Evolutionary conservation across 1,140 invertebrate species (phyloP), one percentile per base, ranked within the genome.

Genomic region (Bombus waltoni): DNA sequence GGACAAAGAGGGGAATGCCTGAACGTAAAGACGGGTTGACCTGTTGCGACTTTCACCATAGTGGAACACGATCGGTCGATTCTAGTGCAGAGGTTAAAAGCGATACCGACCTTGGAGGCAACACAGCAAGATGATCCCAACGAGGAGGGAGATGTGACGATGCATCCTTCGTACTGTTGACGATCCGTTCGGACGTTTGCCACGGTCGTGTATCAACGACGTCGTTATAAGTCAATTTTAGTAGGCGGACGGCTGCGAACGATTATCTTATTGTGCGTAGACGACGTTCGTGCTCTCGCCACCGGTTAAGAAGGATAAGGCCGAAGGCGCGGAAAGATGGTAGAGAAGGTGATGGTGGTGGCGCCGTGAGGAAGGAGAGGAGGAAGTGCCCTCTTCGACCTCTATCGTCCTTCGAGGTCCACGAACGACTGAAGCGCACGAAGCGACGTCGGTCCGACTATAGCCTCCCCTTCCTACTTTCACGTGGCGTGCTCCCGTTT

Each of bases 361-460:
- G 78, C 81, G 86, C 59, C 59, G 85, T 72, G 77, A 90, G 90
- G 89, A 90, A 91, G 80, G 91, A 92, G 89, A 95, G 92, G 93
- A 93, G 92, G 92, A 93, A 92, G 83, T 93, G 92, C 91, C 94
- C 94, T 94, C 94, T 94, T 94, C 93, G 93, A 95, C 94, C 94
- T 95, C 94, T 94, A 92, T 93, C 94, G 95, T 95, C 94, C 94
- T 94, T 95, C 94, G 95, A 95, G 94, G 93, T 95, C 92, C 93
- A 95, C 94, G 94, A 95, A 94, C 94, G 92, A 95, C 95, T 95
- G 95, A 95, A 93, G 89, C 92, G 91, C 93, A 88, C 91, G 89
- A 92, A 91, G 91, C 89, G 86, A 83, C 92, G 93, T 90, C 92
- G 92, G 90, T 93, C 93, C 87, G 93, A 93, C 94, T 95, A 95